Conservation (phyloP, 2,113 vertebrate genomes). For the Hippolais icterina region DNA sequence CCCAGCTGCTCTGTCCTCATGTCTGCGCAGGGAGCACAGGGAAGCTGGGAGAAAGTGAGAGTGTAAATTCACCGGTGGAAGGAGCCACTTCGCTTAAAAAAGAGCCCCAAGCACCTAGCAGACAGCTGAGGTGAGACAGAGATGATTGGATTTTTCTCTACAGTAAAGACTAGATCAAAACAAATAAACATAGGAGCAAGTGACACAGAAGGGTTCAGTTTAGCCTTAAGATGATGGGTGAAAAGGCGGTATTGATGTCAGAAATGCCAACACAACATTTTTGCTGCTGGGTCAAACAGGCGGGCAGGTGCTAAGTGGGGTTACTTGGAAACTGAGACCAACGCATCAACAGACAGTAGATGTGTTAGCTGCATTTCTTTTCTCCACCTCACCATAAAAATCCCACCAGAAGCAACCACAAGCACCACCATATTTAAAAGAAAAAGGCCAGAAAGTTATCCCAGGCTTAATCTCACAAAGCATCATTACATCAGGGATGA, state of each 20-base stretch:
- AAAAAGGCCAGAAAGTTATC: neutral
- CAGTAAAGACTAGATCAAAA: slow-evolving; percentile 11
- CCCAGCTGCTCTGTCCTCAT: neutral
- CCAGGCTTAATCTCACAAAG: neutral
- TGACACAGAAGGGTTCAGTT: slow-evolving; percentile 19
- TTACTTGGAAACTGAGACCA: neutral
- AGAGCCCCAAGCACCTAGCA: neutral
- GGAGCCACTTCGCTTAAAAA: neutral
- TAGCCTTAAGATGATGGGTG: slow-evolving; percentile 7
- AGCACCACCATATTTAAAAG: neutral
- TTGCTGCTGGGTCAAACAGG: neutral
- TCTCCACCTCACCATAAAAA: neutral
- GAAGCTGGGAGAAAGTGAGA: neutral
- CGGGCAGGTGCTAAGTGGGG: neutral
- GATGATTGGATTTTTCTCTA: neutral
- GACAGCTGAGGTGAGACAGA: neutral
- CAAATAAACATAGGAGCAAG: slow-evolving; percentile 21
- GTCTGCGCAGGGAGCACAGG: neutral
- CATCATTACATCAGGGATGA: neutral
- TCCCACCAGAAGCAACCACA: neutral
- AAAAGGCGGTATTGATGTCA: neutral
- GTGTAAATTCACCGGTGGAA: neutral
- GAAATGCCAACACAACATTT: slow-evolving; percentile 22
- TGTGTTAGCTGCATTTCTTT: neutral
- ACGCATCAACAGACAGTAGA: neutral